Conservation (phyloP, 2,888 invertebrate genomes). For the Drosophila affinis region DNA sequence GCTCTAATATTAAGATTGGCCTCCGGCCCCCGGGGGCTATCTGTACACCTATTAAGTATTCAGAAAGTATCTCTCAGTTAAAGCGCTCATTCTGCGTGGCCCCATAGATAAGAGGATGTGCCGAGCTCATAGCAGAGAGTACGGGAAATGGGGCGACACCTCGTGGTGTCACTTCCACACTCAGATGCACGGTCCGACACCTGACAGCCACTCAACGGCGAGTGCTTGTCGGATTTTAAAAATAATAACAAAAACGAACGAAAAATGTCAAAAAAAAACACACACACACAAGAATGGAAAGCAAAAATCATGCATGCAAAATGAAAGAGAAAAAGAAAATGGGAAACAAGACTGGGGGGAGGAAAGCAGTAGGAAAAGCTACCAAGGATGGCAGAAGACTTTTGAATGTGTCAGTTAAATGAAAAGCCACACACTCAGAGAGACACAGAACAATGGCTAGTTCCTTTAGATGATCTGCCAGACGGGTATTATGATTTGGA, state of each 20-base stretch:
- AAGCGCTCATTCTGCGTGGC: slow-evolving; percentile 18
- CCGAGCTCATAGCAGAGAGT: neutral
- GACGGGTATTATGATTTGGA: neutral
- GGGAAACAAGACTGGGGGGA: slow-evolving; percentile 27
- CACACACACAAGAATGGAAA: slow-evolving; percentile 6
- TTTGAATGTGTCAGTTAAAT: slow-evolving; percentile 68
- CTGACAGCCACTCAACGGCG: slow-evolving; percentile 75
- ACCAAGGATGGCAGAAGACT: slow-evolving; percentile 66
- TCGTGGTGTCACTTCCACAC: slow-evolving; percentile 59
- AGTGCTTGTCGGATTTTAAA: slow-evolving; percentile 74
- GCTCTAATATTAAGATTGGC: slow-evolving; percentile 1
- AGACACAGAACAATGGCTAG: slow-evolving; percentile 33
- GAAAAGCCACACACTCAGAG: slow-evolving; percentile 31
- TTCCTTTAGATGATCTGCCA: slow-evolving; percentile 13
- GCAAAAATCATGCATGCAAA: slow-evolving; percentile 67
- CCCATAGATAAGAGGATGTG: slow-evolving; percentile 2
- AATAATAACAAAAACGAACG: slow-evolving; percentile 43
- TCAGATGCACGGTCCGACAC: slow-evolving; percentile 63
- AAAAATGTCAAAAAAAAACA: slow-evolving; percentile 51
- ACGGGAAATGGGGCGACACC: slow-evolving; percentile 8
- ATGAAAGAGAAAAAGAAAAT: slow-evolving; percentile 56
- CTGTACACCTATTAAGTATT: neutral
- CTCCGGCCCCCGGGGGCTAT: neutral
- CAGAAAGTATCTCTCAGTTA: neutral
- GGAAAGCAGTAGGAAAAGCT: slow-evolving; percentile 13